These are phyloP conservation scores for Columba livia DNA, from an alignment of 2,113 vertebrate species.

Conservation along the genomic window DNA sequence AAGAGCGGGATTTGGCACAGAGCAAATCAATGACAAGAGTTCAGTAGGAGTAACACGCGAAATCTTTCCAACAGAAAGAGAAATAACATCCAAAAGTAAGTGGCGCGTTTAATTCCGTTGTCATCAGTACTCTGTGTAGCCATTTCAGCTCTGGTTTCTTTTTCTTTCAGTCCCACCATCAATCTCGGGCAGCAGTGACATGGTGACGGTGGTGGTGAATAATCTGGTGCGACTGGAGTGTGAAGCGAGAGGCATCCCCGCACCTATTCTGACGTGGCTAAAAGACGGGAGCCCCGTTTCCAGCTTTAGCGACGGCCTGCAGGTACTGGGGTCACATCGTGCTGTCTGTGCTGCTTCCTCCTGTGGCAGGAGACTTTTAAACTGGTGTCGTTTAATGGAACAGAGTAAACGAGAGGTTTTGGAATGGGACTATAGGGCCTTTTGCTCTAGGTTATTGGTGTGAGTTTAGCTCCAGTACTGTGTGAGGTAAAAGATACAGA, in stretches of 20 bases:
- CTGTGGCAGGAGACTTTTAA: not conserved
- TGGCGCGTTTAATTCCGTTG: not conserved
- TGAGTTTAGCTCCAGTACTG: not conserved
- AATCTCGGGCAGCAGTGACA: constrained; percentile 84
- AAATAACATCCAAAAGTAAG: not conserved
- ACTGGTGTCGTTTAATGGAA: not conserved
- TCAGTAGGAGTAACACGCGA: not conserved
- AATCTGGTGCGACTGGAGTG: constrained; percentile 87
- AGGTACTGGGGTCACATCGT: constrained; percentile 73
- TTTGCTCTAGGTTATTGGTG: not conserved
- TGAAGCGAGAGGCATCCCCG: constrained; percentile 90
- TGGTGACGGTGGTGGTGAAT: constrained; percentile 88
- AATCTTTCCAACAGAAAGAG: not conserved
- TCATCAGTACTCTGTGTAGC: not conserved
- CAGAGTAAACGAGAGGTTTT: not conserved
- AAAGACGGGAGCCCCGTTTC: constrained; percentile 95
- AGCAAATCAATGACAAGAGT: not conserved
- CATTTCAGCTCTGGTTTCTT: not conserved
- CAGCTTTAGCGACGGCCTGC: constrained; percentile 85
- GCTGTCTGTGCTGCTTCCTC: not conserved
- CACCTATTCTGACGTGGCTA: constrained; percentile 92
- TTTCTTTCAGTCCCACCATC: constrained; percentile 81
- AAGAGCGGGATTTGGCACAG: not conserved
- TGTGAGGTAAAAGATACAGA: not conserved
- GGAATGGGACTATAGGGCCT: not conserved